Base-by-base conservation (phyloP, 2,113 vertebrate genomes). In the Bostrychus sinensis region DNA sequence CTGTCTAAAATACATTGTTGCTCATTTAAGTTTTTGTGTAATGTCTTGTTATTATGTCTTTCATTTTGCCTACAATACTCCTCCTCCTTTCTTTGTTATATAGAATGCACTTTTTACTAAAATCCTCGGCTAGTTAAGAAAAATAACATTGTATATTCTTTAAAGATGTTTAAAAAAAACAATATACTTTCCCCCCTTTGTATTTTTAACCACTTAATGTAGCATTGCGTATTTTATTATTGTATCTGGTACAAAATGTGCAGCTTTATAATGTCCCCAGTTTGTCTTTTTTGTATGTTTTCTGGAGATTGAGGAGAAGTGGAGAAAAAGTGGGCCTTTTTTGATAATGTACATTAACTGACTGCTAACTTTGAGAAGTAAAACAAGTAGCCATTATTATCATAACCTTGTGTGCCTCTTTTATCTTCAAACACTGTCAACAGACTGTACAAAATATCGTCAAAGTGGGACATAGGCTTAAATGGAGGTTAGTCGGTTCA, bases 61-160 rank as follows among this genome's bases (percentile, higher is more conserved):
- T 78, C 41, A 56, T 42, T 78, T 72, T 71, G 69, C 77, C 53
- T 73, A 76, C 57, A 84, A 81, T 85, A 83, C 83, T 90, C 78
- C 90, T 87, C 88, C 84, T 89, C 89, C 89, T 88, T 89, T 88
- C 84, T 87, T 90, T 85, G 88, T 89, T 84, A 72, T 90, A 90
- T 90, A 91, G 91, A 94, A 94, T 94, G 94, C 94, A 95, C 93
- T 94, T 95, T 94, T 91, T 87, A 89, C 89, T 90, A 91, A 92
- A 89, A 80, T 73, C 66, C 84, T 86, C 86, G 86, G 83, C 89
- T 91, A 90, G 89, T 86, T 87, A 80, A 87, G 72, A 80, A 82
- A 86, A 79, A 58, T 91, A 91, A 87, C 86, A 84, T 86, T 89
- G 90, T 89, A 87, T 90, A 88, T 91, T 90, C 91, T 87, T 77